Evolutionary conservation across 2,113 vertebrate genomes (phyloP).

Genomic region (Mixornis gularis): DNA sequence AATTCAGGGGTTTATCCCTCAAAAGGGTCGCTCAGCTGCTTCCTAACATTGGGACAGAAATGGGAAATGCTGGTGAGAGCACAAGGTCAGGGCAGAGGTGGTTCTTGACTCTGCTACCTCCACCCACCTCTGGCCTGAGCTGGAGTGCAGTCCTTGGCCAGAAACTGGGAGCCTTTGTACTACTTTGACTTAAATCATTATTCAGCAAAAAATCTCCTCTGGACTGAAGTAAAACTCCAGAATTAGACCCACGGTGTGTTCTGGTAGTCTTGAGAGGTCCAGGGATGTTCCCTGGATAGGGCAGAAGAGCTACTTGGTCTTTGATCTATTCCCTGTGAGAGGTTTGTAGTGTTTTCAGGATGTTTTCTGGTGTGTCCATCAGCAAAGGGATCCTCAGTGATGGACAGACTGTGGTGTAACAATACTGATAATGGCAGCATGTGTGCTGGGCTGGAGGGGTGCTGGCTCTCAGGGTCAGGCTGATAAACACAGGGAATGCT

Average conservation of each 20-base stretch:
- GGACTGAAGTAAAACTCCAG: neutral
- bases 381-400: neutral
- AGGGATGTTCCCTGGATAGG: no score
- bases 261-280: neutral
- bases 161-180: neutral
- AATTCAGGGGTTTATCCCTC: conserved; percentile 28
- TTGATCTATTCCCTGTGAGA: neutral
- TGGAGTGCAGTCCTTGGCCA: neutral
- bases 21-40: neutral
- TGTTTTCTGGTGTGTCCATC: neutral
- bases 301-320: neutral
- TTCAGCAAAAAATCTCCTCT: neutral
- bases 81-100: neutral
- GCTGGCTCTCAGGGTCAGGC: rapidly evolving
- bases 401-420: neutral
- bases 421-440: rapidly evolving
- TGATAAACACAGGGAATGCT: neutral
- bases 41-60: neutral
- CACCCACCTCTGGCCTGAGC: rapidly evolving
- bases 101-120: neutral
- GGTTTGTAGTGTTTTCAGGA: neutral
- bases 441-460: neutral
- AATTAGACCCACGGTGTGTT: rapidly evolving
- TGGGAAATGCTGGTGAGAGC: neutral
- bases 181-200: neutral